Percentiles rank a stretch among this genome's conserved stretches.
Evolutionary conservation across 2,797 vertebrate genomes (phyloP).

Genomic region (Pseudocheirus occidentalis): DNA sequence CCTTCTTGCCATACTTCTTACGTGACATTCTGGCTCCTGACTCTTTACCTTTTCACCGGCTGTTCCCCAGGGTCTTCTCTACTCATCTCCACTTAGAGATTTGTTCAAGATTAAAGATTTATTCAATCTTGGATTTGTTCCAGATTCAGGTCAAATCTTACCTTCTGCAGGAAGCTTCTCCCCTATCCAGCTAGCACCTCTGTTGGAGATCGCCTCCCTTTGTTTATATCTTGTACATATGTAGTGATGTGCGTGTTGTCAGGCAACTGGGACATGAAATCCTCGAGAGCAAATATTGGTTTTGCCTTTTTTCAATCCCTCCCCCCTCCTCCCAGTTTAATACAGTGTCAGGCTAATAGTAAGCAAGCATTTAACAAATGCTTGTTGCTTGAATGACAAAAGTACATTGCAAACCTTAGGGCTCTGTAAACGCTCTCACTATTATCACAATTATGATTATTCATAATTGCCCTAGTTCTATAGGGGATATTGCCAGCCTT

Average conservation of each 20-base stretch:
- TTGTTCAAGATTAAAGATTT: too few relatives aligned
- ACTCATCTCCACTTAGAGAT: background rate
- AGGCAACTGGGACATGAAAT: background rate
- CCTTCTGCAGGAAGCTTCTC: background rate
- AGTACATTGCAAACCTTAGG: background rate
- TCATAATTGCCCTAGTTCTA: background rate
- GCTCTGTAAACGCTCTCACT: background rate
- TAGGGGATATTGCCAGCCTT: background rate
- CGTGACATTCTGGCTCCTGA: background rate
- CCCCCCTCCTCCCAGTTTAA: too few relatives aligned
- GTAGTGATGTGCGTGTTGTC: rapidly evolving
- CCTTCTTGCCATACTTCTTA: background rate
- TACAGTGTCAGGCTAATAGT: background rate
- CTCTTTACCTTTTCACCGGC: background rate
- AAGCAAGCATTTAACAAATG: background rate
- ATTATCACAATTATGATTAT: background rate
- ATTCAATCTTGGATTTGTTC: background rate
- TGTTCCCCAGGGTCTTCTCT: background rate
- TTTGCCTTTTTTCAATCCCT: background rate
- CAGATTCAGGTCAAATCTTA: background rate
- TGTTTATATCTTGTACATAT: background rate
- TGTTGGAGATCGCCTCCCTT: background rate
- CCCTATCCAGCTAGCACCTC: background rate
- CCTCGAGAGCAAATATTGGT: background rate
- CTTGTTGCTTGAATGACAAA: background rate